phyloP scores from a whole-genome alignment of 2,888 invertebrate genomes.

The Tenodera sinensis region DNA sequence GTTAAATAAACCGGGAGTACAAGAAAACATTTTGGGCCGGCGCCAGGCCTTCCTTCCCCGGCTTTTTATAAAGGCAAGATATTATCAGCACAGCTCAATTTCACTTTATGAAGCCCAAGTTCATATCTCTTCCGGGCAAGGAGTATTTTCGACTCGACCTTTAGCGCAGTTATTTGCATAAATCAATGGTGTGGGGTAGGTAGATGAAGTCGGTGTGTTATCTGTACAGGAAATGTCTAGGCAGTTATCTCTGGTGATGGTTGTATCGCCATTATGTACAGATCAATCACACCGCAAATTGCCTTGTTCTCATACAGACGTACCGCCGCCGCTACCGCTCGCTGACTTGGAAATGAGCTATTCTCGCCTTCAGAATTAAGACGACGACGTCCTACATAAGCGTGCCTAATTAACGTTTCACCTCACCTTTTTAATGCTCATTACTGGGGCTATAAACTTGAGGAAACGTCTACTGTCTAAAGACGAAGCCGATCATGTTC shows the following conservation, averaged over 20 bases:
- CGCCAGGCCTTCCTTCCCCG: neutral
- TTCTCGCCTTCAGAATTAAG: neutral
- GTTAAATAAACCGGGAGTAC: neutral
- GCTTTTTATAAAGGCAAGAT: neutral
- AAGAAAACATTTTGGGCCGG: neutral
- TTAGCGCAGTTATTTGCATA: neutral
- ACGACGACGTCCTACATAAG: too few relatives aligned
- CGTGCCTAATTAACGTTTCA: too few relatives aligned
- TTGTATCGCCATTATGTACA: neutral
- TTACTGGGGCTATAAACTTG: too few relatives aligned
- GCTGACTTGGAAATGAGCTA: neutral
- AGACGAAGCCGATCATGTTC: too few relatives aligned
- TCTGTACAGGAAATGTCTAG: neutral
- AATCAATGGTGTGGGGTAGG: neutral
- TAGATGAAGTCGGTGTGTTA: neutral
- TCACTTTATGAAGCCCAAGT: neutral
- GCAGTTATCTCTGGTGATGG: neutral
- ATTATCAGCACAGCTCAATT: neutral
- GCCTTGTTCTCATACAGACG: neutral
- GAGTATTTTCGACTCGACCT: neutral
- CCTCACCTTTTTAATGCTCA: too few relatives aligned
- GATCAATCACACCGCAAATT: neutral
- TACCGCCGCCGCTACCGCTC: too few relatives aligned
- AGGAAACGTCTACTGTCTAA: too few relatives aligned
- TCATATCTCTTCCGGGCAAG: neutral